Evolutionary conservation across 2,797 vertebrate genomes (phyloP), one percentile per base, ranked within the genome.

Genomic region (Chelon auratus): DNA sequence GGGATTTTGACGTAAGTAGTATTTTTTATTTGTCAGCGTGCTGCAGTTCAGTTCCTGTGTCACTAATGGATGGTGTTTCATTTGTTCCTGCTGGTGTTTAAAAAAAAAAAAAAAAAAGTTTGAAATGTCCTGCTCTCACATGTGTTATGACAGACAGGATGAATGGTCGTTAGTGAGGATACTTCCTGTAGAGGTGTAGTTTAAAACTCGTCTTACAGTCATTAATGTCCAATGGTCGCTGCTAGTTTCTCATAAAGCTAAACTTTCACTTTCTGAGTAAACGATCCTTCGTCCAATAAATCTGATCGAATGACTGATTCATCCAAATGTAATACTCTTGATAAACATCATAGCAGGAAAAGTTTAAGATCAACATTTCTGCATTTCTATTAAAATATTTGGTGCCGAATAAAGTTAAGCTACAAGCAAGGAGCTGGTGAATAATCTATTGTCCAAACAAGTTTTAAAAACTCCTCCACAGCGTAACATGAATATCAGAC

Each of bases 31-130:
- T 9, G 15, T 43, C n/a, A 2, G 3, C 2, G 40, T 42, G 50
- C 57, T 61, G 18, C 45, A 67, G 75, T 66, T 82, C 75, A 51
- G 55, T 13, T 12, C 30, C 45, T 10, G 66, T 83, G 69, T 83
- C 82, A 87, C 75, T 87, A 85, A 82, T 82, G 80, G 77, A 73
- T 43, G 65, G 14, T 58, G 57, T 63, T 72, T 71, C 33, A 55
- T 60, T 76, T 65, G 22, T 26, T 47, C 48, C 40, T 63, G 42
- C 72, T 69, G 59, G 18, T 3, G 11, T 50, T 72, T 54, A 3
- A 52, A 62, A 73, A 68, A n/a, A n/a, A 30, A 74, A 51, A 57
- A 66, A 4, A 66, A 77, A 36, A 15, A 0, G 30, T 68, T 66
- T 26, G 18, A 66, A 61, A 33, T 5, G 26, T 50, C 5, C 45